Conservation (phyloP, 2,797 vertebrate species). For the Etheostoma nigrum region DNA sequence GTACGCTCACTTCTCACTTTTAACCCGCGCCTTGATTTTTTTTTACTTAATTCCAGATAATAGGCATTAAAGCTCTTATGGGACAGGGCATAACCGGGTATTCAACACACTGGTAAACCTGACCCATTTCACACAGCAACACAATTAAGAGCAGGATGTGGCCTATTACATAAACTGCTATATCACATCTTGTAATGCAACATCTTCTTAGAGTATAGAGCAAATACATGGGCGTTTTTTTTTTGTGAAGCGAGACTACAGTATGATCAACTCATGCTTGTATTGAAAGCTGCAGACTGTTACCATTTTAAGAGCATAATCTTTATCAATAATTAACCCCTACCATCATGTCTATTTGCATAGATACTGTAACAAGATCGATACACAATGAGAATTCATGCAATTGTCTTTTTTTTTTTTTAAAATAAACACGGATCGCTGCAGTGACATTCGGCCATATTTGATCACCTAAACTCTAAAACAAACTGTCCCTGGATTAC, state of each 20-base stretch:
- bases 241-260: not conserved
- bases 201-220: slow-evolving; percentile 1
- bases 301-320: slow-evolving; percentile 1
- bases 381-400: slow-evolving; percentile 49
- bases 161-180: slow-evolving; percentile 44
- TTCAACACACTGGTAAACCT: slow-evolving; percentile 14
- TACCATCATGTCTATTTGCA: slow-evolving; percentile 37
- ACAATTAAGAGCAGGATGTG: slow-evolving; percentile 44
- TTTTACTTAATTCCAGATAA: slow-evolving; percentile 21
- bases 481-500: slow-evolving; percentile 78
- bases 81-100: not conserved
- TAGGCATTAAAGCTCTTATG: slow-evolving; percentile 26
- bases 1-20: slow-evolving; percentile 23
- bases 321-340: slow-evolving; percentile 45
- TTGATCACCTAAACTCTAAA: slow-evolving; percentile 68
- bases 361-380: slow-evolving; percentile 55
- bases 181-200: slow-evolving; percentile 15
- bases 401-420: too few relatives aligned
- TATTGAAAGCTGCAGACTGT: slow-evolving; percentile 8
- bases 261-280: not conserved
- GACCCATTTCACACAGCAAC: slow-evolving; percentile 63
- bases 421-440: slow-evolving; percentile 51
- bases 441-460: slow-evolving; percentile 66
- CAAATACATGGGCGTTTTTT: not conserved
- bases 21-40: slow-evolving; percentile 31